Evolutionary conservation across 2,113 vertebrate species (phyloP), one percentile per base, ranked within the genome.

Genomic region (Hippocampus abdominalis): DNA sequence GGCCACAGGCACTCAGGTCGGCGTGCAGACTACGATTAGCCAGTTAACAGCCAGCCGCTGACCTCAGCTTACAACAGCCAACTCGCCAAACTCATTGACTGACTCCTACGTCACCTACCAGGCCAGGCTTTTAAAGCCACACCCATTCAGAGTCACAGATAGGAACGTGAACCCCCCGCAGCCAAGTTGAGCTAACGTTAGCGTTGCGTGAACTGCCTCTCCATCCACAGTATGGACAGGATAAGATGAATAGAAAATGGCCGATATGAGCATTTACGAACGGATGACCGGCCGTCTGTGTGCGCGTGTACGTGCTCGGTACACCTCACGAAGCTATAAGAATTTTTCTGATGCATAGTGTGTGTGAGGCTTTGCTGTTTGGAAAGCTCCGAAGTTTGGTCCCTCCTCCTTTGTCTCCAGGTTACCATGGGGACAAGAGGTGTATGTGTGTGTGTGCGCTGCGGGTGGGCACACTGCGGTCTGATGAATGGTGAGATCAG

Each of bases 391-490:
- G 78, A 78, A 76, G 83, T 87, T 86, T 77, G 77, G 81, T 79
- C 74, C 82, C 75, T 82, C 82, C 81, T 68, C 71, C 73, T 29
- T 57, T 60, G 54, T 76, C 75, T 84, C 42, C 32, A 74, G 64
- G 84, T 89, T 85, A 82, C 87, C 85, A 87, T 86, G 84, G 87
- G 80, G 82, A 89, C 82, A 81, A 76, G 66, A 79, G 75, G 80
- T 83, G 71, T 36, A 64, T 49, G 54, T 40, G 25, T 46, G 64
- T 62, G 51, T 23, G 59, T 48, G 48, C 13, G 62, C 27, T 59
- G 66, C 20, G n/a, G 23, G 60, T 40, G 8, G 60, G 69, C 80
- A 74, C 64, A 49, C 78, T 69, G 76, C 78, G 76, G 70, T 73
- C 12, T 46, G 68, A 66, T 80, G 53, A 79, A 72, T 57, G 11